Base-by-base conservation (phyloP, 1,140 invertebrate genomes). In the Saccostrea cuccullata region DNA sequence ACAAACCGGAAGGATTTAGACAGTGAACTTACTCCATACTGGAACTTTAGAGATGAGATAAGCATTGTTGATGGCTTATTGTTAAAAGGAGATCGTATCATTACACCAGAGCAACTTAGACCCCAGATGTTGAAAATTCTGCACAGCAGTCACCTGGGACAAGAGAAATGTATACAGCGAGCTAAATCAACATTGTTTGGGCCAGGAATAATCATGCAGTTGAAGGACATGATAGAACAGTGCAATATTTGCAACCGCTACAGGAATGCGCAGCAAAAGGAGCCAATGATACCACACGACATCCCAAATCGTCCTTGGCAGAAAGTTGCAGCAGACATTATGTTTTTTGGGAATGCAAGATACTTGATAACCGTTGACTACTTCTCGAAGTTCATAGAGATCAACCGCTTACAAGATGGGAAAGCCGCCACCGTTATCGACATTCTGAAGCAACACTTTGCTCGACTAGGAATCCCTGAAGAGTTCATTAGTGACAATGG, bases 401-500 rank as follows among this genome's bases (percentile, higher is more conserved):
- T 89, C 12, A 58, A 84, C 13, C 83, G 13, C 55, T 85, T 91
- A 36, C 56, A 70, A n/a, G 58, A 23, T 55, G 89, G 85, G 26
- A 90, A 88, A 36, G 55, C 88, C 9, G 20, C n/a, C 11, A 84
- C 47, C 13, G 89, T 91, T 5, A 92, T 91, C 30, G 70, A 86
- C 15, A 86, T 88, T 8, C 73, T 92, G 40, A 91, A 89, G 55
- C 73, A 64, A 17, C 86, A 91, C 0, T 93, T 92, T 87, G 90
- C 89, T 2, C 87, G 85, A 23, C 85, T 91, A 85, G 91, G 91
- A 2, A 92, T 93, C 23, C 91, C 90, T 17, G 88, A 90, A n/a
- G 12, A 47, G 1, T 47, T 92, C 11, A 58, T 90, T 0, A 88
- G 87, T 36, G 91, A 93, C 85, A 92, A 92, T 86, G 90, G 88